Percentiles rank a stretch among this genome's conserved stretches.
Conservation (phyloP, 2,888 invertebrate genomes). For the Monopis laevigella region DNA sequence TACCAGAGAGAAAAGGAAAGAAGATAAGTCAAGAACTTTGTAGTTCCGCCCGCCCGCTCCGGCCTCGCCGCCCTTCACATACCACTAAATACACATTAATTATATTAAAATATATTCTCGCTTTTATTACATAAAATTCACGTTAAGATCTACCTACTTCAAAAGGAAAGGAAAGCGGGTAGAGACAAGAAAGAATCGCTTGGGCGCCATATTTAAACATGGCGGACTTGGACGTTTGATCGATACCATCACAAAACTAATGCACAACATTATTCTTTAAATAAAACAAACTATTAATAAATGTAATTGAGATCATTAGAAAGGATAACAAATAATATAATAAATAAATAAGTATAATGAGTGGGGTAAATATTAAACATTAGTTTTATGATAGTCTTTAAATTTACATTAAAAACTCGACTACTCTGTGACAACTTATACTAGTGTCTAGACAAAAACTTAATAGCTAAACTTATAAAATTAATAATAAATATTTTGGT, state of each 20-base stretch:
- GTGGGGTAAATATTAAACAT: constrained; percentile 23
- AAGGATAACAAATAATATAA: constrained; percentile 18
- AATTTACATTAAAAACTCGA: constrained; percentile 54
- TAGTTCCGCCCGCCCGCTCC: constrained; percentile 57
- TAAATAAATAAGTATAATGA: constrained; percentile 23
- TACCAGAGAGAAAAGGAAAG: constrained; percentile 26
- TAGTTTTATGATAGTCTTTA: constrained; percentile 42
- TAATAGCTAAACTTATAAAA: constrained; percentile 51
- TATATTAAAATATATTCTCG: constrained; percentile 65
- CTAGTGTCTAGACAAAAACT: constrained; percentile 61
- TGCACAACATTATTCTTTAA: constrained; percentile 19
- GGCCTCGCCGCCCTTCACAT: constrained; percentile 47
- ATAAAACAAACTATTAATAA: constrained; percentile 2
- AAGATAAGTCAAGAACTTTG: constrained; percentile 3
- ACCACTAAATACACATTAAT: constrained; percentile 64
- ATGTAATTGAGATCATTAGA: constrained; percentile 35
- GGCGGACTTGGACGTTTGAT: constrained; percentile 66
- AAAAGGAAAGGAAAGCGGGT: constrained; percentile 61
- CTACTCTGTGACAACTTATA: constrained; percentile 62
- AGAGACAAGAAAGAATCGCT: constrained; percentile 15
- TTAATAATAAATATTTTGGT: constrained; percentile 57
- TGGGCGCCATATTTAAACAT: too few relatives aligned
- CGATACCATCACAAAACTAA: constrained; percentile 30
- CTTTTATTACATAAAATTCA: constrained; percentile 68
- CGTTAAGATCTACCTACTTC: constrained; percentile 65